phyloP scores from a whole-genome alignment of 2,797 vertebrate genomes.

The Brachymystax lenok region DNA sequence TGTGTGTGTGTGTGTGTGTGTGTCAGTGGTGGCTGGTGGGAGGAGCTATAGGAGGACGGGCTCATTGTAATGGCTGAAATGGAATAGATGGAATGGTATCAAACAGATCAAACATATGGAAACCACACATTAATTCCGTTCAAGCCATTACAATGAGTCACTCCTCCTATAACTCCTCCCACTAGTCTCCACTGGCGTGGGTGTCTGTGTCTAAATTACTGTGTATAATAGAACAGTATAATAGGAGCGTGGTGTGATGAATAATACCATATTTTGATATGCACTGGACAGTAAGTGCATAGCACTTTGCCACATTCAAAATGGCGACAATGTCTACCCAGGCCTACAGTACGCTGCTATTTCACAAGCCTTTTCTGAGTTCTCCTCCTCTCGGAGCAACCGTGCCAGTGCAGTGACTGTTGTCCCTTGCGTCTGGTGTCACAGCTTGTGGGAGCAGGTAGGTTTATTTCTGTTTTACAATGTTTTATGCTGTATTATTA shows the following conservation, averaged over 20 bases:
- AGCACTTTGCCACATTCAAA: background rate
- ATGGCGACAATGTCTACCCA: background rate
- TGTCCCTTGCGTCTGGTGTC: background rate
- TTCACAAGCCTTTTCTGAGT: no score
- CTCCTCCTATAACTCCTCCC: no score
- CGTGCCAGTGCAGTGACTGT: no score
- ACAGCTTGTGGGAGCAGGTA: background rate
- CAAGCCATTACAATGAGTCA: no score
- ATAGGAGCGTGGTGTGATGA: background rate
- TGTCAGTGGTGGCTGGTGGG: no score
- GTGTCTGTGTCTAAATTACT: conserved; percentile 12
- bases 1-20: no score
- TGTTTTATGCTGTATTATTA: background rate
- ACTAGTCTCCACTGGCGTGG: background rate
- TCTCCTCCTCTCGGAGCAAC: no score
- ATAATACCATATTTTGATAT: background rate
- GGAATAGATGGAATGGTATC: no score
- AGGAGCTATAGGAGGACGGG: no score
- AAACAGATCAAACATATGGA: no score
- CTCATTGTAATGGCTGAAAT: no score
- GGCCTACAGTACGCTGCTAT: background rate
- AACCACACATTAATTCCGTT: no score
- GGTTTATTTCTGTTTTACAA: background rate
- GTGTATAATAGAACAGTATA: background rate
- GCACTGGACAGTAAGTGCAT: background rate